Base-by-base conservation (phyloP, 2,113 vertebrate species). In the Melanerpes aurifrons region DNA sequence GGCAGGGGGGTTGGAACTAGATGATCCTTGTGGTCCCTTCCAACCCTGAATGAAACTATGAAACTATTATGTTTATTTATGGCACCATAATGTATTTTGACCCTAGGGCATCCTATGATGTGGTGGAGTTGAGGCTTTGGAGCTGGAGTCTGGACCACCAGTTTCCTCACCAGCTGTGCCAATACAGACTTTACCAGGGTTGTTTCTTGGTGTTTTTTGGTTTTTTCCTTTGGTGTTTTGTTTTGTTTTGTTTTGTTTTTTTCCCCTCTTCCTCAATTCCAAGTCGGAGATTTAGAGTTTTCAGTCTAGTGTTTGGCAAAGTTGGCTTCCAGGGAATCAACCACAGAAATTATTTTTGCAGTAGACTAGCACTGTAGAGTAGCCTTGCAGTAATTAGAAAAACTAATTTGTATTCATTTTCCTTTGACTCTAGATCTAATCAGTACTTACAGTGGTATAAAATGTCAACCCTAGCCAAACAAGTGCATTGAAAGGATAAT, bases 91-190 rank as follows among this genome's bases (percentile, higher is more conserved):
- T 90, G 94, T 92, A 37, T 43, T 90, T 87, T 85, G 81, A 86
- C 71, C 78, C 8, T 11, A 59, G 62, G 37, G 48, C 69, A 56
- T 53, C 66, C 50, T 92, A 66, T 87, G 75, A 78, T 72, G 72
- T 92, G 68, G 35, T 62, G 43, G 28, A 56, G 43, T 47, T 77
- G 64, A 85, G 76, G 74, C 61, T 90, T 85, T 81, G 56, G 68
- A 87, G 50, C 37, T 93, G 78, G 54, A 92, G 45, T 17, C 78
- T 78, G 75, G 82, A 72, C 66, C 81, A 89, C 73, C 72, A 70
- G 29, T 94, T 95, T 93, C 77, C 72, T 77, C 50, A 72, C 58
- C 93, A 94, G 86, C 83, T 94, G 74, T 87, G 83, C 61, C 87
- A 53, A 62, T 35, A 63, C 26, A 87, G 28, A 43, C 12, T 85